Base-by-base conservation (phyloP, 2,888 invertebrate species). In the Erebia epiphron region DNA sequence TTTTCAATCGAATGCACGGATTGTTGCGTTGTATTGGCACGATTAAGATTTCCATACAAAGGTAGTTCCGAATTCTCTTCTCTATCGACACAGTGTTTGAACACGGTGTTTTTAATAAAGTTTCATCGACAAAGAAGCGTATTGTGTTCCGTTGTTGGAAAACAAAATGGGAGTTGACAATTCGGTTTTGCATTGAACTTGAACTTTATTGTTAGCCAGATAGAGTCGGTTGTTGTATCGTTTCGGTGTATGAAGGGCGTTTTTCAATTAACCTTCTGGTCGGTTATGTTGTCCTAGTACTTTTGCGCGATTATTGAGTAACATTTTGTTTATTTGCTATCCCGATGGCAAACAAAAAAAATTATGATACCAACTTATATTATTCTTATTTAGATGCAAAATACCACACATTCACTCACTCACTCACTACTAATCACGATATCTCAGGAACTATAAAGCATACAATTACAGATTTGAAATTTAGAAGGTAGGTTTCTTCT, bases 201-300 rank as follows among this genome's bases (percentile, higher is more conserved):
- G 78, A 77, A 78, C 75, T 77, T 75, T 77, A 72, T 62, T 7
- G 0, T 8, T 52, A 35, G 60, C 7, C 16, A 1, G 41, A 71
- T 74, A 77, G 61, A 75, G 75, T 64, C 72, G 69, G 57, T 67
- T 35, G 56, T 57, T 43, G 11, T 21, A 57, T 21, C 57, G 49
- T 35, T 50, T 11, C 61, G n/a, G 65, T 46, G 1, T 68, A 62
- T 64, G 75, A 71, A 76, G 67, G 69, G 65, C 68, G 49, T 67
- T 70, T 67, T 67, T 71, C 52, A 69, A 63, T 75, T 76, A 72
- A 76, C 73, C 68, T 72, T 71, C 78, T 72, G 52, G 66, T 52
- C 57, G 41, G 67, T 77, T 74, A 74, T 80, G 77, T 63, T 62
- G 69, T 74, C 79, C 80, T 80, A 71, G 80, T 80, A 79, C 72